These are phyloP conservation scores for Agonum fuliginosum DNA, from an alignment of 2,888 invertebrate species.

Conservation along the genomic window DNA sequence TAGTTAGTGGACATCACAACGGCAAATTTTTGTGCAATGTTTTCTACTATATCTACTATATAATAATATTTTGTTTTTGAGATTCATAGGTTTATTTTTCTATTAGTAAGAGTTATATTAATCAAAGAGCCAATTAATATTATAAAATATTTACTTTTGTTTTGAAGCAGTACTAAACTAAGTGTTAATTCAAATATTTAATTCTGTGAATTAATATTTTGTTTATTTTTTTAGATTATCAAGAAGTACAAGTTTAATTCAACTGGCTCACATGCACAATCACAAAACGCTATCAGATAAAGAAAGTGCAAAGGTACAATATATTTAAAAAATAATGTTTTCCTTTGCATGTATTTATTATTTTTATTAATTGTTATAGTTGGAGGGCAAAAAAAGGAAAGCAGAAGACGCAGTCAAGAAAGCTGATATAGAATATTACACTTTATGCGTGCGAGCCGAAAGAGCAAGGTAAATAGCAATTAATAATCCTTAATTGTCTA, in stretches of 20 bases:
- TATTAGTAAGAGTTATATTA: too few species aligned
- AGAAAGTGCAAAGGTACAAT: constrained; percentile 76
- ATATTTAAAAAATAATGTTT: background rate
- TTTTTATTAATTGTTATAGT: constrained; percentile 71
- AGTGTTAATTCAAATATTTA: too few species aligned
- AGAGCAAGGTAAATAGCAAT: constrained; percentile 80
- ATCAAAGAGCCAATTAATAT: too few species aligned
- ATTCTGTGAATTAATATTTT: constrained; percentile 26
- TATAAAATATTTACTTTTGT: too few species aligned
- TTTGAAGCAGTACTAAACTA: too few species aligned
- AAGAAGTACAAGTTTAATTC: constrained; percentile 71
- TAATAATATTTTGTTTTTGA: too few species aligned
- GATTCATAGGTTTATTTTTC: too few species aligned
- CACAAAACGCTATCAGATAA: constrained; percentile 74
- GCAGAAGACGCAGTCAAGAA: constrained; percentile 93
- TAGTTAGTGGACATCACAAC: too few species aligned
- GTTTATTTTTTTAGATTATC: constrained; percentile 68
- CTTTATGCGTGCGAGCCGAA: constrained; percentile 92
- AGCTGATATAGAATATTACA: constrained; percentile 95
- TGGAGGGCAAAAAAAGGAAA: constrained; percentile 92
- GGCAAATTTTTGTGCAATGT: too few species aligned
- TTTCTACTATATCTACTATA: too few species aligned
- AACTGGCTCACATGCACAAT: constrained; percentile 70
- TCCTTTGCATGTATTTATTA: background rate
- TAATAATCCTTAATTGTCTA: too few species aligned